phyloP scores from a whole-genome alignment of 2,797 vertebrate genomes.

The Anniella stebbinsi region DNA sequence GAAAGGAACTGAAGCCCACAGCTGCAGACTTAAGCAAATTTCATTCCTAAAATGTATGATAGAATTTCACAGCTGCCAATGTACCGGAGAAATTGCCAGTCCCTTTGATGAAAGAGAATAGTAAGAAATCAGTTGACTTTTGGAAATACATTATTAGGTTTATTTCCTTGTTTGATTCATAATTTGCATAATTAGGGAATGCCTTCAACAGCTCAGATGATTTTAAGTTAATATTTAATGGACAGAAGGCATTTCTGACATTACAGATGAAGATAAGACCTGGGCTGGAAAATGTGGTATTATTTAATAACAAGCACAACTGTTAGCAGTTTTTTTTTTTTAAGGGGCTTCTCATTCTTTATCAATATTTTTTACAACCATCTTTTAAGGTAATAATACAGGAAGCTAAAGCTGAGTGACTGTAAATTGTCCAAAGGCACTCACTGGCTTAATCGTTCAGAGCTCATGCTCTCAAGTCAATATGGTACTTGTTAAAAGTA shows the following conservation, averaged over 20 bases:
- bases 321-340: no score
- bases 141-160: not conserved
- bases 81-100: not conserved
- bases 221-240: constrained; percentile 3
- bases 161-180: not conserved
- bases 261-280: not conserved
- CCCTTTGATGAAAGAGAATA: not conserved
- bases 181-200: constrained; percentile 6
- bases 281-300: no score
- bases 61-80: not conserved
- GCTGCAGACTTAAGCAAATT: not conserved
- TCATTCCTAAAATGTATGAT: not conserved
- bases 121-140: not conserved
- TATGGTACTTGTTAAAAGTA: no score
- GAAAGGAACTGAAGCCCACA: not conserved
- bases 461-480: no score
- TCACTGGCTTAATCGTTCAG: no score
- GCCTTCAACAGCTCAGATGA: not conserved
- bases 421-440: no score
- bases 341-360: no score
- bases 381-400: no score
- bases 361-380: no score
- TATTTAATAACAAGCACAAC: no score
- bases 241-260: not conserved
- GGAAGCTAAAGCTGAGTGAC: no score